Evolutionary conservation across 2,888 invertebrate species (phyloP), one percentile per base, ranked within the genome.

Genomic region (Calameuta idolon): DNA sequence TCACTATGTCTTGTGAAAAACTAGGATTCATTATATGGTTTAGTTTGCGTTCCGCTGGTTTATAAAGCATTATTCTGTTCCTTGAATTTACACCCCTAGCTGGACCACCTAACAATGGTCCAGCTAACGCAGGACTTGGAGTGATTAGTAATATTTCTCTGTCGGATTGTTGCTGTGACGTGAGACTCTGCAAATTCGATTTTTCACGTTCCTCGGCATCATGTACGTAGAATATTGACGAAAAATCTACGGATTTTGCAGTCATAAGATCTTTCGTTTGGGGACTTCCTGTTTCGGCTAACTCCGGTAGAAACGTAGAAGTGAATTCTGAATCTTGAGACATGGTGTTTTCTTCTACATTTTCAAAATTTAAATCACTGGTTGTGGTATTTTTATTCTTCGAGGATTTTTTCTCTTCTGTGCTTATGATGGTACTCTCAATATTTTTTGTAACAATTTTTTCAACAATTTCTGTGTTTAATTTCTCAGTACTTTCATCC

Each of bases 11-110:
- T n/a, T 73, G 23, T 23, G 35, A 35, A 30, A 23, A 12, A 34
- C n/a, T 30, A 34, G 30, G n/a, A 40, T 75, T n/a, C 30, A n/a
- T n/a, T 12, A 4, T 34, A 11, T 12, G 31, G 34, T 78, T 71
- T 34, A 30, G 55, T 11, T 35, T 76, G 9, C 30, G 69, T 12
- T 55, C 69, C 35, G 69, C n/a, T 12, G 73, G 73, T 68, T 73
- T 71, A 35, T 73, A 73, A 4, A 76, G 69, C 73, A 69, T 69
- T 15, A 78, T 76, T 33, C 37, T 69, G 55, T 78, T 78, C 11
- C 76, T 78, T 30, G 73, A 76, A 34, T 35, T 76, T 11, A 69
- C 15, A 76, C 73, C 76, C 55, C 31, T 34, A 11, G 71, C 69
- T 3, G 77, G 77, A n/a, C 35, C n/a, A 23, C 37, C 74, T 69